These are phyloP conservation scores for Uropsilus gracilis DNA, from an alignment of 2,113 vertebrate genomes.

Conservation along the genomic window DNA sequence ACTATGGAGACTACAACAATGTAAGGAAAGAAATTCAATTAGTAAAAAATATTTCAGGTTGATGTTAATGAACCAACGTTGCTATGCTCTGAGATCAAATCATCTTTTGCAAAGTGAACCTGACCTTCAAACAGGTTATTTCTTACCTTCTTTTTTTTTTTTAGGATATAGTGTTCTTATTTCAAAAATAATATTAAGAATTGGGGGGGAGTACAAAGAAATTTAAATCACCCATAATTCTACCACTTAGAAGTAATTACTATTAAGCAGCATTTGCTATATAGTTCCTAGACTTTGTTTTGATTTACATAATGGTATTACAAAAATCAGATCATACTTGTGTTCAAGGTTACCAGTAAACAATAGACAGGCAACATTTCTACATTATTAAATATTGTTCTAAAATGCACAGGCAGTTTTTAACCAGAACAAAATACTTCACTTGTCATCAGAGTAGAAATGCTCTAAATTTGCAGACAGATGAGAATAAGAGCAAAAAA, in stretches of 20 bases:
- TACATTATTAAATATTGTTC: neutral
- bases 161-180: neutral
- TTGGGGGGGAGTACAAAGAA: neutral
- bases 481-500: constrained; percentile 53
- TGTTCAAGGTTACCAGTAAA: constrained; percentile 40
- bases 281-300: constrained; percentile 9
- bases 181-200: neutral
- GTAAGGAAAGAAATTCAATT: too few relatives aligned
- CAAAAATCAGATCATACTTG: constrained; percentile 16
- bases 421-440: neutral
- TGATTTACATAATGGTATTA: neutral
- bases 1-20: too few relatives aligned
- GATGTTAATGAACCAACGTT: neutral
- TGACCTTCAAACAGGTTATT: neutral
- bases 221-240: neutral
- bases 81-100: neutral
- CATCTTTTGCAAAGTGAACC: neutral
- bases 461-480: constrained; percentile 47
- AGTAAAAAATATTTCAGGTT: neutral
- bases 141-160: neutral
- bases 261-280: neutral
- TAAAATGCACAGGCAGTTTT: neutral
- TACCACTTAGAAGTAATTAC: neutral
- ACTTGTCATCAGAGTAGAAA: neutral
- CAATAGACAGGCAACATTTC: neutral